Evolutionary conservation across 1,140 invertebrate genomes (phyloP).

Genomic region (Drosophila teissieri): DNA sequence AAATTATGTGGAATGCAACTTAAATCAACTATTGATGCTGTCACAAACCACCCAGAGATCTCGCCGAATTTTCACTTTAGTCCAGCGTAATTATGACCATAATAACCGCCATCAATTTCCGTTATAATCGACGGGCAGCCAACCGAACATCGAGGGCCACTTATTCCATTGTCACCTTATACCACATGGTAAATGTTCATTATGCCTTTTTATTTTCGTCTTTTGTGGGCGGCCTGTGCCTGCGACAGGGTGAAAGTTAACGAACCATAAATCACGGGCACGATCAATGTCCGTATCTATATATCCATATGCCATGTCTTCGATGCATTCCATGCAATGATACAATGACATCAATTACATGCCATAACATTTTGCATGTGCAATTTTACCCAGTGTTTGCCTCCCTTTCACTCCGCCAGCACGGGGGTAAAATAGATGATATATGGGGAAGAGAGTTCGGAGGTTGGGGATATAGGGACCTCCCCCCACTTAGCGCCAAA

Average conservation of each 20-base stretch:
- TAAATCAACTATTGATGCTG: neutral
- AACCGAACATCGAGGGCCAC: slow-evolving; percentile 40
- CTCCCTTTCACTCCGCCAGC: neutral
- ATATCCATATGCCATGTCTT: slow-evolving; percentile 55
- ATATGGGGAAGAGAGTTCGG: neutral
- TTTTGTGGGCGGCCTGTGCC: slow-evolving; percentile 2
- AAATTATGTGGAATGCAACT: too few species aligned
- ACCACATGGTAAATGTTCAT: slow-evolving; percentile 42
- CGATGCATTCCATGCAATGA: slow-evolving; percentile 40
- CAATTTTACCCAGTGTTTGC: slow-evolving; percentile 23
- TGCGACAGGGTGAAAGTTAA: slow-evolving; percentile 31
- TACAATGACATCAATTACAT: slow-evolving; percentile 69
- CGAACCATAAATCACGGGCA: slow-evolving; percentile 66
- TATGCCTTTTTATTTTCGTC: slow-evolving; percentile 27
- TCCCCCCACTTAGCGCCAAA: slow-evolving; percentile 58
- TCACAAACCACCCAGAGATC: slow-evolving; percentile 17
- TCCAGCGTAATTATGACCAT: slow-evolving; percentile 56
- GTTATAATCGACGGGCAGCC: slow-evolving; percentile 47
- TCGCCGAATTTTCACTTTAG: slow-evolving; percentile 18
- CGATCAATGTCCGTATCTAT: slow-evolving; percentile 61
- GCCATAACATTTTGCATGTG: slow-evolving; percentile 68
- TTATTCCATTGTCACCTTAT: slow-evolving; percentile 64
- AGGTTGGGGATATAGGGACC: slow-evolving; percentile 17
- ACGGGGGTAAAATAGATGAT: slow-evolving; percentile 2
- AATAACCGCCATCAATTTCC: slow-evolving; percentile 63